phyloP scores from a whole-genome alignment of 2,888 invertebrate genomes.

The Lithophane socia region DNA sequence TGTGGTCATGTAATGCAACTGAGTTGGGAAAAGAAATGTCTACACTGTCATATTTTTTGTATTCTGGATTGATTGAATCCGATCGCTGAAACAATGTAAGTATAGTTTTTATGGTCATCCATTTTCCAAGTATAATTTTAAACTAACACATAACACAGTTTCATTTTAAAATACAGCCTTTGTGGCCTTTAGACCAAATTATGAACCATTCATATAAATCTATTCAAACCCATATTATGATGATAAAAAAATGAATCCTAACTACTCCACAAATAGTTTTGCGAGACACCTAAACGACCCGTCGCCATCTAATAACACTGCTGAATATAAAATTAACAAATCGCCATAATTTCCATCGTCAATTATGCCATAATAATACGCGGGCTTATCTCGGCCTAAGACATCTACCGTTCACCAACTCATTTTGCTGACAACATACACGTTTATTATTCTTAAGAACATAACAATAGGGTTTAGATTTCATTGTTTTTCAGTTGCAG shows the following conservation, averaged over 20 bases:
- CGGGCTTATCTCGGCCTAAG: conserved; percentile 85
- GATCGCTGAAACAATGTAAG: too few species aligned
- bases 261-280: conserved; percentile 18
- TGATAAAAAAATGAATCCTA: conserved; percentile 19
- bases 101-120: too few species aligned
- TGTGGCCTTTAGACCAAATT: too few species aligned
- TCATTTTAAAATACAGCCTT: too few species aligned
- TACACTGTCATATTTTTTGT: too few species aligned
- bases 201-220: neutral
- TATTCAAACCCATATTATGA: neutral
- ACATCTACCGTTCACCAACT: conserved; percentile 76
- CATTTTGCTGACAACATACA: conserved; percentile 36
- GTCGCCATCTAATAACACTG: conserved; percentile 76
- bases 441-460: conserved; percentile 45
- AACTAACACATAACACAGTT: too few species aligned
- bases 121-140: too few species aligned
- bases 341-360: conserved; percentile 87
- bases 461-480: conserved; percentile 70
- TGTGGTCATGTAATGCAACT: neutral
- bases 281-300: conserved; percentile 72
- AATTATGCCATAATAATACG: conserved; percentile 88
- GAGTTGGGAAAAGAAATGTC: neutral
- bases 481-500: conserved; percentile 36
- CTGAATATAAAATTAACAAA: conserved; percentile 88
- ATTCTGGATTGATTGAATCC: too few species aligned